Conservation (phyloP, 2,113 vertebrate genomes). For the Petaurus breviceps region DNA sequence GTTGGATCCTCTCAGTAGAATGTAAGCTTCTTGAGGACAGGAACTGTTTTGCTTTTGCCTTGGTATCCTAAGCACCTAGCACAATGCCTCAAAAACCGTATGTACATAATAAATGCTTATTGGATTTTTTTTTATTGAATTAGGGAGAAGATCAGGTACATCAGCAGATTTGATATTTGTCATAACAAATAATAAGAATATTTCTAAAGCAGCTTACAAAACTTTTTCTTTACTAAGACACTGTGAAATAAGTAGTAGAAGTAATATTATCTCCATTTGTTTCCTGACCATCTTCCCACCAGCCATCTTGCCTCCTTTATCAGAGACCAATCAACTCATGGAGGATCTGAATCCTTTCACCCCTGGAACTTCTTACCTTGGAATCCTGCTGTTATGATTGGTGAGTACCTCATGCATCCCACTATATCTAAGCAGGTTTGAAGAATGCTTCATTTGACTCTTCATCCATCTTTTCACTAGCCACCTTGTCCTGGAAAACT, state of each 20-base stretch:
- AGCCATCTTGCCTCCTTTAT: neutral
- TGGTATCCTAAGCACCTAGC: neutral
- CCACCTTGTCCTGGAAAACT: neutral
- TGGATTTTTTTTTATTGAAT: neutral
- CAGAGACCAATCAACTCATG: neutral
- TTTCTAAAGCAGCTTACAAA: neutral
- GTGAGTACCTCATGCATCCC: neutral
- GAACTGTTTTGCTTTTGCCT: neutral
- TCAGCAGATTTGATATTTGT: neutral
- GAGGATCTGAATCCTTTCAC: neutral
- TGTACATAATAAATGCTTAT: neutral
- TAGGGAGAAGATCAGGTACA: neutral
- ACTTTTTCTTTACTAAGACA: neutral
- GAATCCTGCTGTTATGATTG: neutral
- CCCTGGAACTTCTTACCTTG: neutral
- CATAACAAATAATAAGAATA: neutral
- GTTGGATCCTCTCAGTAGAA: neutral
- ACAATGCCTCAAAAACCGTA: too few relatives aligned
- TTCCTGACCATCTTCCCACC: neutral
- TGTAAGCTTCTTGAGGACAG: too few relatives aligned
- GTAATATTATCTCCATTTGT: neutral
- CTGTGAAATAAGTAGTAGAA: neutral
- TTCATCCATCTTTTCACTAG: neutral
- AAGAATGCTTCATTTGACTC: neutral
- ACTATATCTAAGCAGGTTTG: neutral